Percentiles rank a stretch among this genome's conserved stretches.
These are phyloP conservation scores for Halictus ligatus DNA, from an alignment of 2,888 invertebrate genomes.

Conservation along the genomic window DNA sequence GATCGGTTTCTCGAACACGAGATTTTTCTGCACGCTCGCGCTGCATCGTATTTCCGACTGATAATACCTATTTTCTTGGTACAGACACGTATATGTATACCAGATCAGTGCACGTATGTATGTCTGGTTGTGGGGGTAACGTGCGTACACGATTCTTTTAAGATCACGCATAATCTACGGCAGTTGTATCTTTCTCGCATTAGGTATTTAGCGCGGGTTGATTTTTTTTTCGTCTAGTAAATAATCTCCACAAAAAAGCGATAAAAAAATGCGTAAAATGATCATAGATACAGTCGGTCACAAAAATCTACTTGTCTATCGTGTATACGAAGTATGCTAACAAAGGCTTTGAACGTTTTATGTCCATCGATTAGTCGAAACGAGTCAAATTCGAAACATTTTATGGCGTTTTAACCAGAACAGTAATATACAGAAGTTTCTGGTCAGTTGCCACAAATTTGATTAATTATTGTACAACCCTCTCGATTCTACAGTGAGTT, in stretches of 20 bases:
- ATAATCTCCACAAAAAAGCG: neutral
- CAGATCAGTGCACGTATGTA: neutral
- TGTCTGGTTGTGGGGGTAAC: neutral
- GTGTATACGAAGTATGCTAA: neutral
- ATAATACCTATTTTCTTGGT: neutral
- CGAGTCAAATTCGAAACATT: neutral
- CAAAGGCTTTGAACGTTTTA: neutral
- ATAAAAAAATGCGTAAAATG: neutral
- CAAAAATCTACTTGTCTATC: neutral
- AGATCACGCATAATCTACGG: neutral
- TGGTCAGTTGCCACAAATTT: neutral
- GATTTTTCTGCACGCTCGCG: neutral
- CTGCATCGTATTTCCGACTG: neutral
- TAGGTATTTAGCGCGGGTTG: neutral
- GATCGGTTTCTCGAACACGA: neutral
- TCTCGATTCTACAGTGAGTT: neutral
- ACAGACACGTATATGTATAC: neutral
- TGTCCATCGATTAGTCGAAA: neutral
- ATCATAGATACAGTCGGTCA: neutral
- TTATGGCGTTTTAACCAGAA: neutral
- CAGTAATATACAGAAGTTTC: neutral
- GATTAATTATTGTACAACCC: neutral
- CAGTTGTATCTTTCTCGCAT: neutral
- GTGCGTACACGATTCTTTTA: slow-evolving; percentile 5
- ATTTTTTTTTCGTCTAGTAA: neutral